These are phyloP conservation scores for Karalla daura DNA, from an alignment of 2,797 vertebrate species.

Conservation along the genomic window DNA sequence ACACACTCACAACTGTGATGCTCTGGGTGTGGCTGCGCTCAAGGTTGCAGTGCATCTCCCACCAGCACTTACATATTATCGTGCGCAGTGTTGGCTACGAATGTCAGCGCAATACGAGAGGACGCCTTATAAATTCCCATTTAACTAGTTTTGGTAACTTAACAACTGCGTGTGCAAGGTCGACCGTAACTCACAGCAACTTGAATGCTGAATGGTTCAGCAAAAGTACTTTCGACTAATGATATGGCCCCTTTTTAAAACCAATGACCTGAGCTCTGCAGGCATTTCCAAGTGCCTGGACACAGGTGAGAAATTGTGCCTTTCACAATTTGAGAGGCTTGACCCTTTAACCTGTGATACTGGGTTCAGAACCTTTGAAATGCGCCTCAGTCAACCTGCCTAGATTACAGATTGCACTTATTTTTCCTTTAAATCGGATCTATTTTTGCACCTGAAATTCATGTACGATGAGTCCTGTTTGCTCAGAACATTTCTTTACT, in stretches of 20 bases:
- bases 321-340: not conserved
- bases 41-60: not conserved
- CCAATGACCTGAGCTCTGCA: not conserved
- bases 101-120: not conserved
- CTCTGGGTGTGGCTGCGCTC: slow-evolving; percentile 3
- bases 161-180: not conserved
- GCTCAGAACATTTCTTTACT: not conserved
- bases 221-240: not conserved
- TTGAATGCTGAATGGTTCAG: not conserved
- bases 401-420: not conserved
- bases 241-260: not conserved
- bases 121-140: not conserved
- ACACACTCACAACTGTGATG: slow-evolving; percentile 1
- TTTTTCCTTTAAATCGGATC: not conserved
- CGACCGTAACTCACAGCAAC: not conserved
- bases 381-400: not conserved
- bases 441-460: not conserved
- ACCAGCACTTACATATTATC: not conserved
- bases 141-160: not conserved
- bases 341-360: not conserved
- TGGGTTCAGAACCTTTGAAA: not conserved
- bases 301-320: not conserved
- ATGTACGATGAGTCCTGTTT: not conserved
- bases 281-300: not conserved
- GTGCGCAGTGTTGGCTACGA: not conserved